Base-by-base conservation (phyloP, 1,140 invertebrate genomes). In the Danaus melanippus region DNA sequence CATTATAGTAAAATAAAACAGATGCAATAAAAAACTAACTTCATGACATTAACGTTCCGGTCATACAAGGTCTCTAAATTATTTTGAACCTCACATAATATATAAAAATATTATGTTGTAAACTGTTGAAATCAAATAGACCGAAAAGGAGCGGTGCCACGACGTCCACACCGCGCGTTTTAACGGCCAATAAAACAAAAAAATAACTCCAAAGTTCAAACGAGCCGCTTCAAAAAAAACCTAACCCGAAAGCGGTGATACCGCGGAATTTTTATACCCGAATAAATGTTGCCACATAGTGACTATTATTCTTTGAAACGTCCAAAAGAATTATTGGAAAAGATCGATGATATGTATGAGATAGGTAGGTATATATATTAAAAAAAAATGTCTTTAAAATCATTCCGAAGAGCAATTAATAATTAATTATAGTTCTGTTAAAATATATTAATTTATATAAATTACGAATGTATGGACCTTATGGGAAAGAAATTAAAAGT, bases 141-240 rank as follows among this genome's bases (percentile, higher is more conserved):
- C 32, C 52, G n/a, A 54, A 54, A 32, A 48, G 52, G 21, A 46
- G 41, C 12, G 43, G 15, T 32, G 21, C 21, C 46, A 42, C 52
- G 12, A 32, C 21, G 17, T 43, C 44, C 58, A 43, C 65, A 58
- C 50, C 48, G 56, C 56, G 56, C 52, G 53, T 72, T 74, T 74
- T 32, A 32, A 74, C 66, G 65, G 56, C 53, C 59, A 64, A 74
- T 74, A 74, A 74, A 72, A 69, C 61, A 64, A 65, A 71, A 74
- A 60, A 63, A 55, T 62, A 63, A 65, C 66, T 53, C 47, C 45
- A 60, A 62, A 67, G 62, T 61, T 74, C 68, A 74, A 71, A 71
- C 52, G 62, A 40, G 50, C 71, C 71, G 71, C 59, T 44, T 54
- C 46, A 60, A 64, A 65, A 61, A 63, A 66, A 56, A 40, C 42